phyloP scores from a whole-genome alignment of 2,113 vertebrate genomes.

The Gymnogyps californianus region DNA sequence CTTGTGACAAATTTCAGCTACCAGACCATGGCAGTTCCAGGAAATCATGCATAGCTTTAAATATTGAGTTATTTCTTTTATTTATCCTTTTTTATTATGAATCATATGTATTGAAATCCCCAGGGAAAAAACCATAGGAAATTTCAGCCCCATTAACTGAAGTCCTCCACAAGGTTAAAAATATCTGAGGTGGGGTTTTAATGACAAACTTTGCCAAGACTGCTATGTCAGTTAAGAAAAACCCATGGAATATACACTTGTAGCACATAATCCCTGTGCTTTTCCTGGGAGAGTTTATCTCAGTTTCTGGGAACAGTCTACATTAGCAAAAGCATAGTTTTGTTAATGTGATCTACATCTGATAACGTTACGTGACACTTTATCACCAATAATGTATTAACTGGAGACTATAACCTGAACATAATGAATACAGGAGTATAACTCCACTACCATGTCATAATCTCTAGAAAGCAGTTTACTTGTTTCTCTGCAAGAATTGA shows the following conservation, averaged over 20 bases:
- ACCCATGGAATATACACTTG: not conserved
- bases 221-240: not conserved
- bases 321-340: not conserved
- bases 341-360: not conserved
- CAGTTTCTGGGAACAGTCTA: not conserved
- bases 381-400: not conserved
- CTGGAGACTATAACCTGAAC: not conserved
- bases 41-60: not conserved
- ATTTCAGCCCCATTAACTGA: not conserved
- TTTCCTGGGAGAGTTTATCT: not conserved
- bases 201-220: not conserved
- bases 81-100: not conserved
- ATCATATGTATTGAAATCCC: not conserved
- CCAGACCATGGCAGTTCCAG: not conserved
- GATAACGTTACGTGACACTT: not conserved
- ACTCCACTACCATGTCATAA: not conserved
- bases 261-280: not conserved
- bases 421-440: not conserved
- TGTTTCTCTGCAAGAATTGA: not conserved
- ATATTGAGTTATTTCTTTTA: not conserved
- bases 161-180: not conserved
- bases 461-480: not conserved
- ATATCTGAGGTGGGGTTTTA: not conserved
- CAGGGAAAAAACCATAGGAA: not conserved
- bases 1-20: not conserved